phyloP scores from a whole-genome alignment of 1,140 invertebrate species.

The Papilio helenus region DNA sequence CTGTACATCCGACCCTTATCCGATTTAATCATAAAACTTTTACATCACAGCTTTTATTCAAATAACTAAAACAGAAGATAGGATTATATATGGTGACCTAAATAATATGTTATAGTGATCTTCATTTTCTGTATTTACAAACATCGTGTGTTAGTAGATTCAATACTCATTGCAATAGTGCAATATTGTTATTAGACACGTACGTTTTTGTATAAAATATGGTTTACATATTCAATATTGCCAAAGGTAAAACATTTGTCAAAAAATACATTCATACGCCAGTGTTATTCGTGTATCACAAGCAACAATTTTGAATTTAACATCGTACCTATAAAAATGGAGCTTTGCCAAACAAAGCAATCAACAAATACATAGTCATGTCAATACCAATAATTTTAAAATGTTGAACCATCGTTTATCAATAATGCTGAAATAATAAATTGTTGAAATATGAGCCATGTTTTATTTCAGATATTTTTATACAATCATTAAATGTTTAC shows the following conservation, averaged over 20 bases:
- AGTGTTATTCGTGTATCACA: background rate
- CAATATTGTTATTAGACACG: background rate
- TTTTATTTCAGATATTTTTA: background rate
- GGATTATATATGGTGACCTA: background rate
- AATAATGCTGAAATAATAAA: constrained; percentile 20
- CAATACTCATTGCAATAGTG: background rate
- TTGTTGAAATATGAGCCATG: background rate
- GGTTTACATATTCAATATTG: background rate
- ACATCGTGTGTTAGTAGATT: background rate
- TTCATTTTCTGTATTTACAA: background rate
- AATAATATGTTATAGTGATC: background rate
- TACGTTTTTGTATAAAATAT: background rate
- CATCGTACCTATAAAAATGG: constrained; percentile 20
- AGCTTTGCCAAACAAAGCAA: constrained; percentile 18
- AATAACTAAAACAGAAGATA: background rate
- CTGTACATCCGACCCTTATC: constrained; percentile 17
- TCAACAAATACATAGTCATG: constrained; percentile 20
- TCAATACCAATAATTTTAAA: constrained; percentile 17
- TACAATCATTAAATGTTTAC: background rate
- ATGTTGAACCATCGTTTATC: background rate
- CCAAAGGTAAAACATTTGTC: background rate
- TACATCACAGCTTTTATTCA: constrained; percentile 5
- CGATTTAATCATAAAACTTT: constrained; percentile 5
- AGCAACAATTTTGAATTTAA: constrained; percentile 9
- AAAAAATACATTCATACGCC: background rate